phyloP scores from a whole-genome alignment of 2,797 vertebrate species.

The Meda fulgida region DNA sequence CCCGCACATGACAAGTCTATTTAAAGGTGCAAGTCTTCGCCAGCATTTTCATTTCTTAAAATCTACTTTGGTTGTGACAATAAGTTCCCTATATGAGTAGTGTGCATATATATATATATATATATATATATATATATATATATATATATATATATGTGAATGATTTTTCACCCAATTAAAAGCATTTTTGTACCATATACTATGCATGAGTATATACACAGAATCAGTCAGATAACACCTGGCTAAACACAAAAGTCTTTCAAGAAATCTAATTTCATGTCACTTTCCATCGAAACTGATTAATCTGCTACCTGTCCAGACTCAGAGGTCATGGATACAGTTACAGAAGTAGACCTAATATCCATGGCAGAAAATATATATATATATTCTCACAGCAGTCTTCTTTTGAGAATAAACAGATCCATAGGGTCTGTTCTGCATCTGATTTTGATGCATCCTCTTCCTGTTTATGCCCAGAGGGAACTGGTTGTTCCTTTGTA shows the following conservation, averaged over 20 bases:
- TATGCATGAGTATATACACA: neutral
- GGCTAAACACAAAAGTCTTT: neutral
- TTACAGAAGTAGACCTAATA: neutral
- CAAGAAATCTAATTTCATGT: neutral
- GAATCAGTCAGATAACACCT: neutral
- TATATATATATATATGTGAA: no score
- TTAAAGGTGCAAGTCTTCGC: neutral
- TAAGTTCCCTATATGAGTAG: neutral
- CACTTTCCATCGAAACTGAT: neutral
- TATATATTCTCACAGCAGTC: neutral
- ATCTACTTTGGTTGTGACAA: neutral
- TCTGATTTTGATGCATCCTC: neutral
- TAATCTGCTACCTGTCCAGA: no score
- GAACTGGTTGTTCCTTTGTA: neutral
- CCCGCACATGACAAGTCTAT: neutral
- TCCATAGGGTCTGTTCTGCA: constrained; percentile 14
- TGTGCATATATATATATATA: neutral
- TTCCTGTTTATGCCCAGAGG: constrained; percentile 16
- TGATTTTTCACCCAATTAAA: no score
- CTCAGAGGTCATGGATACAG: neutral
- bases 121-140: no score
- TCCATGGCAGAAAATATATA: neutral
- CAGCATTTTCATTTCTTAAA: constrained; percentile 29
- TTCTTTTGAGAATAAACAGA: constrained; percentile 6
- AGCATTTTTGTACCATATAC: no score